A percentile compares a stretch with the other conserved stretches of the same genome.
Conservation (phyloP, 2,113 vertebrate species). For the Argyrosomus japonicus region DNA sequence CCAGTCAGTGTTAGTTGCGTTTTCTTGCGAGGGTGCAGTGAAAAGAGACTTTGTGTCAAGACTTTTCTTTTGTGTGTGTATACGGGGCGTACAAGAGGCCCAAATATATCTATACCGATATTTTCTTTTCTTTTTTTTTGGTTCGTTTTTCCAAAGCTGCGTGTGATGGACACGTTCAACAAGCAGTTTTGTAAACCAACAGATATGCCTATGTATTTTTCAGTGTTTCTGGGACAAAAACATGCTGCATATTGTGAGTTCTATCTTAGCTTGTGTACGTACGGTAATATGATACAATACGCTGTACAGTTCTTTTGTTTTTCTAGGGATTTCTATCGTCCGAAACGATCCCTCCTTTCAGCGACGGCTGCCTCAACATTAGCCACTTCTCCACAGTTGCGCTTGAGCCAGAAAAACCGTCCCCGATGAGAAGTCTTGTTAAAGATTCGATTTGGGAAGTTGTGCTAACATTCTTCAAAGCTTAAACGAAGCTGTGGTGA, state of each 20-base stretch:
- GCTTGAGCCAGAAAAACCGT: constrained; percentile 15
- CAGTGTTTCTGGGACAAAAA: constrained; percentile 79
- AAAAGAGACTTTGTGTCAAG: constrained; percentile 62
- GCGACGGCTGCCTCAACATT: constrained; percentile 28
- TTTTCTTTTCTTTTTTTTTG: constrained; percentile 39
- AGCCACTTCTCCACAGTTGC: constrained; percentile 28
- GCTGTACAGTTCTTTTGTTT: constrained; percentile 78
- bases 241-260: constrained; percentile 80
- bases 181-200: constrained; percentile 73
- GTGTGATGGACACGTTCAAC: constrained; percentile 54
- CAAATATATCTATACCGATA: constrained; percentile 64
- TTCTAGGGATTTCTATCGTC: constrained; percentile 59
- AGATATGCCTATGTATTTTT: constrained; percentile 71
- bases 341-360: constrained; percentile 23
- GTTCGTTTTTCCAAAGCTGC: constrained; percentile 66
- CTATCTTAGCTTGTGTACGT: constrained; percentile 81
- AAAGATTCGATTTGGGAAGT: not conserved
- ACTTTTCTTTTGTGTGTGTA: constrained; percentile 65
- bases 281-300: constrained; percentile 74
- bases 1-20: constrained; percentile 79
- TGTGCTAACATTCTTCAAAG: constrained; percentile 19
- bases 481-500: constrained; percentile 10
- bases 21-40: constrained; percentile 59
- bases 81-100: constrained; percentile 54
- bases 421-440: not conserved